A percentile compares a stretch with the other conserved stretches of the same genome.
Conservation (phyloP, 2,888 invertebrate species). For the Siphlonurus alternatus region DNA sequence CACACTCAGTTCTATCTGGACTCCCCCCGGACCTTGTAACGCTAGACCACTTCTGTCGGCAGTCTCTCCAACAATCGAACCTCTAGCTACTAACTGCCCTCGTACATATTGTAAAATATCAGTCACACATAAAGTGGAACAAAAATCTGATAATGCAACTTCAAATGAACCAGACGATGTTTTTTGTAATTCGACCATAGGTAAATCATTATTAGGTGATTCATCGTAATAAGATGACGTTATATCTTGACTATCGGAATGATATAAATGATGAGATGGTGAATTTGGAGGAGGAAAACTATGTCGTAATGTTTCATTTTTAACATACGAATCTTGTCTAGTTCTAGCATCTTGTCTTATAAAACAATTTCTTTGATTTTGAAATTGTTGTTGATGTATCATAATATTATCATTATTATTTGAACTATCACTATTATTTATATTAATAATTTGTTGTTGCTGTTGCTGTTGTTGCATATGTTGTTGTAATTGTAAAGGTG, state of each 20-base stretch:
- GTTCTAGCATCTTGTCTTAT: not conserved
- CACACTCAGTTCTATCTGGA: conserved; percentile 70
- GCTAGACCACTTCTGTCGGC: conserved; percentile 34
- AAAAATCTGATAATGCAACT: conserved; percentile 60
- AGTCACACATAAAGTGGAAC: conserved; percentile 59
- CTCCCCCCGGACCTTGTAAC: conserved; percentile 62
- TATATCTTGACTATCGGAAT: not conserved
- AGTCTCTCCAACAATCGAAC: conserved; percentile 6
- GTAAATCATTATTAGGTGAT: not conserved
- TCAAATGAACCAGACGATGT: conserved; percentile 37
- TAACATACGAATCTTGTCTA: conserved; percentile 3
- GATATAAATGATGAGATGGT: conserved; percentile 9
- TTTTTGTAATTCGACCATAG: conserved; percentile 19
- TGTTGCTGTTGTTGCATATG: too few species aligned
- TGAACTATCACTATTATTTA: not conserved
- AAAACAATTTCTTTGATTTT: conserved; percentile 1
- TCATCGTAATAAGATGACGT: not conserved
- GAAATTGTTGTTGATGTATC: not conserved
- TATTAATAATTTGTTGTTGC: too few species aligned
- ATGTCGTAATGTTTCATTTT: conserved; percentile 11
- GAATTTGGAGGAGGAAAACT: conserved; percentile 11
- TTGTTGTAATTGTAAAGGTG: not conserved
- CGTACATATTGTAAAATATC: conserved; percentile 42
- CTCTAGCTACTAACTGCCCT: conserved; percentile 5
- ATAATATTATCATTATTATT: conserved; percentile 1